These are phyloP conservation scores for Diorhabda carinulata DNA, from an alignment of 1,140 invertebrate genomes.

Conservation along the genomic window DNA sequence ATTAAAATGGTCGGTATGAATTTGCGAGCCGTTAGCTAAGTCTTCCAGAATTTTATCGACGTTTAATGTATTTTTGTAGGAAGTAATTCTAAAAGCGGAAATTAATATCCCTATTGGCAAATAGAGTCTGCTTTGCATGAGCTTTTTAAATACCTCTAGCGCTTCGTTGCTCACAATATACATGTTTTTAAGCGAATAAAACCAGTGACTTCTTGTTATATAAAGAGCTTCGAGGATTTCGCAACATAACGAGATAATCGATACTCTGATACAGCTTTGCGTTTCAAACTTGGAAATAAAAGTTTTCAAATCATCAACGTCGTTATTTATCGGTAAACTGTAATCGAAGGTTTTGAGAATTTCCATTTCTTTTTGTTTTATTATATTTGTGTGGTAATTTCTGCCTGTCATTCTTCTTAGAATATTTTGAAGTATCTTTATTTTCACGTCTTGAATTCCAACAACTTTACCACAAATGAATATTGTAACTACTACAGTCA, in stretches of 20 bases:
- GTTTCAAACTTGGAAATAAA: conserved; percentile 34
- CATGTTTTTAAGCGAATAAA: conserved; percentile 32
- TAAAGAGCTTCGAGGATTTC: conserved; percentile 39
- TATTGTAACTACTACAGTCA: conserved; percentile 26
- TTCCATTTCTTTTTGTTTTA: conserved; percentile 30
- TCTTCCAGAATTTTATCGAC: conserved; percentile 31
- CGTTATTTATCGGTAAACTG: conserved; percentile 33
- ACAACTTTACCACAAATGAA: conserved; percentile 37
- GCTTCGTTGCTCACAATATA: conserved; percentile 31
- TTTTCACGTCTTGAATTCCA: conserved; percentile 33
- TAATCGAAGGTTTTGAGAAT: conserved; percentile 33
- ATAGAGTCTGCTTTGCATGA: conserved; percentile 37
- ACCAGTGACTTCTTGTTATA: conserved; percentile 31
- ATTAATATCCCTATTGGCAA: conserved; percentile 37
- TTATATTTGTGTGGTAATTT: conserved; percentile 22
- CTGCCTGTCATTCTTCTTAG: conserved; percentile 24
- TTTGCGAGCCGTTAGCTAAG: conserved; percentile 30
- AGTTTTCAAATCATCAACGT: conserved; percentile 36
- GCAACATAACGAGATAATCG: conserved; percentile 30
- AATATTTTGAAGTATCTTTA: conserved; percentile 27
- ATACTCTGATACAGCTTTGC: conserved; percentile 29
- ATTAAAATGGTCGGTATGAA: conserved; percentile 34
- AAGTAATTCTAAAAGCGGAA: conserved; percentile 34
- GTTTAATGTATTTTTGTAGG: conserved; percentile 34
- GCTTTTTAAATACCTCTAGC: conserved; percentile 29